phyloP scores from a whole-genome alignment of 2,888 invertebrate genomes.

The Acanthosoma haemorrhoidale region DNA sequence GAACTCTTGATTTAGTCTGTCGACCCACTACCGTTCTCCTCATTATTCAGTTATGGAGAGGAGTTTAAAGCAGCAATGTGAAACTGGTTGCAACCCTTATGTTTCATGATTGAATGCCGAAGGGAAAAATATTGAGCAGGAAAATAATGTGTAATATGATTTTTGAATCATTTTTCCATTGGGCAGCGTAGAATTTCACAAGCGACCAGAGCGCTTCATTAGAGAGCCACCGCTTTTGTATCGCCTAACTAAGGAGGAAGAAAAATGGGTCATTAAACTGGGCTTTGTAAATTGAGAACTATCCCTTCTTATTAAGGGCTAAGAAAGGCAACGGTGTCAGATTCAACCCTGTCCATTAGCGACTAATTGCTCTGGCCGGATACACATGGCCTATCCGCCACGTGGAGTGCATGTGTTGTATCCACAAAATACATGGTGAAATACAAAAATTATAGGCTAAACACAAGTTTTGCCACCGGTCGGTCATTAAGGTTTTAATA shows the following conservation, averaged over 20 bases:
- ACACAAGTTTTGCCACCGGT: background rate
- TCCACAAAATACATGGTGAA: too few species aligned
- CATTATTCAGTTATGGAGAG: too few species aligned
- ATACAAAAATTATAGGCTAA: background rate
- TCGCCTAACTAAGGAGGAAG: slow-evolving; percentile 6
- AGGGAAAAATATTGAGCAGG: too few species aligned
- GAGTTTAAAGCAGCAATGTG: too few species aligned
- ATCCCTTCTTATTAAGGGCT: slow-evolving; percentile 4
- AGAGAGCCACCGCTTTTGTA: background rate
- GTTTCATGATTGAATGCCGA: too few species aligned
- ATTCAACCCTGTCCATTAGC: slow-evolving; percentile 6
- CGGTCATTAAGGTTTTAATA: too few species aligned
- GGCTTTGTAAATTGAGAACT: slow-evolving; percentile 10
- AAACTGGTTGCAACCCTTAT: too few species aligned
- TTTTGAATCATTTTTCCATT: too few species aligned
- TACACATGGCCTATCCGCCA: background rate
- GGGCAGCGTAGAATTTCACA: background rate
- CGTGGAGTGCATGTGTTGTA: background rate
- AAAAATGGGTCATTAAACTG: slow-evolving; percentile 12
- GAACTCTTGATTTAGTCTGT: too few species aligned
- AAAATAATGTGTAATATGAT: too few species aligned
- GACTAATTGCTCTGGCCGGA: background rate
- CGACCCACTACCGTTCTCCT: too few species aligned
- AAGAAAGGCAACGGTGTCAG: background rate
- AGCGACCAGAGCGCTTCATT: slow-evolving; percentile 1